Base-by-base conservation (phyloP, 2,113 vertebrate genomes). In the Ascaphus truei region DNA sequence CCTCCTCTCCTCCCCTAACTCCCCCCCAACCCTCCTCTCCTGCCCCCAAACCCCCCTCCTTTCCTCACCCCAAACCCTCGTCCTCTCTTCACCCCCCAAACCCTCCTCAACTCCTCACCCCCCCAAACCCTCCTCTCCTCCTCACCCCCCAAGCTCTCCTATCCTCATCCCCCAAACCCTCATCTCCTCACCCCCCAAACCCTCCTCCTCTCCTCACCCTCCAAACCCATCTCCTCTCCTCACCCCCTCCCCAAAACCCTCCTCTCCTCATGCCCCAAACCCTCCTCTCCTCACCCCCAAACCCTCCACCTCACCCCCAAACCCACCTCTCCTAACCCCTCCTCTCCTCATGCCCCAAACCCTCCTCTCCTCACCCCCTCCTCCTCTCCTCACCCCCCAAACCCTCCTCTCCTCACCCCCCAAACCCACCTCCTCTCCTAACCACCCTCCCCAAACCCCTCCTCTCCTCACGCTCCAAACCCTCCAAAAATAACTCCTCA, bases 381-480 rank as follows among this genome's bases (percentile, higher is more conserved):
- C 4, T 25, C n/a, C 5, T 27, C 3, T 36, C 41, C 51, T 29
- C 15, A 20, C 30, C 1, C 27, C 25, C 18, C 5, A 13, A n/a
- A 9, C 41, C 29, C 25, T 12, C 10, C 12, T 1, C 4, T 1
- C 2, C n/a, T 1, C 0, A 7, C 34, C 31, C 5, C 11, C 31
- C 11, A 5, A 34, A 34, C 11, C 66, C 15, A 4, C 39, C n/a
- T n/a, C 71, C 18, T 8, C 27, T 29, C 4, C 12, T 45, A 16
- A 11, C 18, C 29, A 31, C n/a, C 15, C 20, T 13, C 15, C 20
- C 33, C 27, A 3, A 10, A 10, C 11, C 11, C 27, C 12, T 20
- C 27, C 11, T 4, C 3, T 31, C 1, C 9, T 10, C 15, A 5
- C 27, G 1, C 3, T n/a, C 5, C 1, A 0, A 1, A 13, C 22